Conservation (phyloP, 2,113 vertebrate species). For the Globicephala melas region DNA sequence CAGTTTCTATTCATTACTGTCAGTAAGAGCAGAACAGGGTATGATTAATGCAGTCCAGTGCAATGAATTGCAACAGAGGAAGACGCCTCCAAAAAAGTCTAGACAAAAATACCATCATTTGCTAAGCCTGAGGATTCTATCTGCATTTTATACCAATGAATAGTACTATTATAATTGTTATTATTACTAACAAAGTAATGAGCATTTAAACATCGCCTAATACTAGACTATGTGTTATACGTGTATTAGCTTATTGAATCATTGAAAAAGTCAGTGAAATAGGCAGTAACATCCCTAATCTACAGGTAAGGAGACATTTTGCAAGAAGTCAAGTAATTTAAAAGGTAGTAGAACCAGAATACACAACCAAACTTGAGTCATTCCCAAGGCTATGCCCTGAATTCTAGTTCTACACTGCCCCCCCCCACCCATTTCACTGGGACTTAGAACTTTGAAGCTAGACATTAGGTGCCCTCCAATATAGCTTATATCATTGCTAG, state of each 20-base stretch:
- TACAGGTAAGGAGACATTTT: slow-evolving; percentile 8
- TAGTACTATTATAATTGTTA: not conserved
- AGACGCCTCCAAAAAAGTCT: slow-evolving; percentile 27
- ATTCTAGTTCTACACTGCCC: not conserved
- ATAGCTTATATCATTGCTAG: not conserved
- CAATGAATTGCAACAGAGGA: slow-evolving; percentile 50
- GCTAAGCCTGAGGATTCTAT: not conserved
- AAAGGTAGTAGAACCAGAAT: not conserved
- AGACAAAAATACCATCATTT: slow-evolving; percentile 22
- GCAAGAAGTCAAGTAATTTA: not conserved
- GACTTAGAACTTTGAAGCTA: not conserved
- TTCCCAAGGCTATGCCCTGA: not conserved
- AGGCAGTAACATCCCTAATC: not conserved
- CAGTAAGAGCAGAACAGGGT: slow-evolving; percentile 69
- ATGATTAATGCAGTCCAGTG: slow-evolving; percentile 66
- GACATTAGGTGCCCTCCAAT: not conserved
- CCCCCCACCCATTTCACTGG: not conserved
- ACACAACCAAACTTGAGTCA: not conserved
- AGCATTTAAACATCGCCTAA: not conserved
- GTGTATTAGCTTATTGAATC: not conserved
- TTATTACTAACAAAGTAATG: slow-evolving; percentile 40
- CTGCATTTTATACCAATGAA: not conserved
- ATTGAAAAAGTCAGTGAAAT: not conserved
- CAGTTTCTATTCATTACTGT: slow-evolving; percentile 77
- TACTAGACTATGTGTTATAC: not conserved